Evolutionary conservation across 2,888 invertebrate species (phyloP), one percentile per base, ranked within the genome.

Genomic region (Melieria picta): DNA sequence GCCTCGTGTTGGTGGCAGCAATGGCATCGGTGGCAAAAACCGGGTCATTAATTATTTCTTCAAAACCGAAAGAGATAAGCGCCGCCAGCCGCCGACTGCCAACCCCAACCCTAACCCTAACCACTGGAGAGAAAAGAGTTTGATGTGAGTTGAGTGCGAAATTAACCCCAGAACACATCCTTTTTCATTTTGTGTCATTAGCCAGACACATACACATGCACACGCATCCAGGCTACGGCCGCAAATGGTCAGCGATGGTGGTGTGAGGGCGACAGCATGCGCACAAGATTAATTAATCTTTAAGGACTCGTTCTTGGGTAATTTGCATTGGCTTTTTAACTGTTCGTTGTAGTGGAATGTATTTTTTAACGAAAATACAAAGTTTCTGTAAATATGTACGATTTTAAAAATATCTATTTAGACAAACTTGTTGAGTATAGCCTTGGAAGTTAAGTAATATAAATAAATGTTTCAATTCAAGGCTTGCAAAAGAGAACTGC

Each of bases 11-110:
- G 30, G 30, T 30, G 30, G n/a, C 13, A 52, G n/a, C 52, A 52
- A 52, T 67, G 66, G 70, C 68, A 75, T 74, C 74, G 72, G 73
- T 76, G 82, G 82, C 83, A 83, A 84, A 84, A 84, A 83, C 83
- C 80, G 83, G 85, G 85, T 85, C 85, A 85, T 85, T 85, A 85
- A 85, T 85, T 85, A 85, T 85, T 86, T 85, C 83, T 84, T 84
- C 82, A 84, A 81, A 83, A 81, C 76, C 72, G 62, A 79, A 79
- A 80, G 79, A 85, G 84, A 84, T 84, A 84, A 84, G 82, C 82
- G 77, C 52, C 67, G 67, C 67, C 61, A 61, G 67, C 60, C 67
- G 67, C 60, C 52, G 62, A 62, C 66, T 62, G 47, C 47, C 58
- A 69, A 48, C n/a, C 65, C 67, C 13, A 7, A 46, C 13, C 30